These are phyloP conservation scores for Tachina lurida DNA, from an alignment of 2,888 invertebrate genomes.

Conservation along the genomic window DNA sequence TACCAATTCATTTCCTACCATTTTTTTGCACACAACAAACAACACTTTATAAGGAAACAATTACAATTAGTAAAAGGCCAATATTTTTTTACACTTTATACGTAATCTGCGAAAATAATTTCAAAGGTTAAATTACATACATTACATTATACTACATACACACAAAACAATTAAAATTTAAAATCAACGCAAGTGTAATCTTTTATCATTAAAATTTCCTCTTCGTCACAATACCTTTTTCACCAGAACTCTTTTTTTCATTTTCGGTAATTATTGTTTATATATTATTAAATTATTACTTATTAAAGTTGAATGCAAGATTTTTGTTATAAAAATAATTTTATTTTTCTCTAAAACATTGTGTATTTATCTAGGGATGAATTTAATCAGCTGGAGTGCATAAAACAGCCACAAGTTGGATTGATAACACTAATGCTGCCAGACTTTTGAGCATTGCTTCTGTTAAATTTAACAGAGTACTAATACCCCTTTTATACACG, in stretches of 20 bases:
- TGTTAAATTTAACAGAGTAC: no score
- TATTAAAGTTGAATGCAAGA: no score
- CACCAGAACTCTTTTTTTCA: constrained; percentile 60
- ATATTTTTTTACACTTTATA: constrained; percentile 50
- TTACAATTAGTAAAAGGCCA: constrained; percentile 9
- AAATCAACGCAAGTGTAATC: background rate
- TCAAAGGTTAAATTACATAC: constrained; percentile 47
- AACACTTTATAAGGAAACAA: constrained; percentile 50
- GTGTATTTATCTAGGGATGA: constrained; percentile 1
- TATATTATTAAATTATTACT: background rate
- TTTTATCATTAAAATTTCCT: no score
- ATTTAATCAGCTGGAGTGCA: background rate
- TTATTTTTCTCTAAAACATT: no score
- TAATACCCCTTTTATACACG: no score
- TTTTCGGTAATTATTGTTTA: constrained; percentile 8
- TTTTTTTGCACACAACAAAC: constrained; percentile 43
- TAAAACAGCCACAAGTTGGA: background rate
- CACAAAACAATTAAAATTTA: no score
- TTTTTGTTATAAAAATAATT: no score
- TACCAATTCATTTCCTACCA: constrained; percentile 59
- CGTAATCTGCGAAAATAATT: constrained; percentile 55
- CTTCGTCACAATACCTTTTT: constrained; percentile 55
- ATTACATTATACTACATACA: background rate
- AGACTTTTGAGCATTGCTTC: background rate
- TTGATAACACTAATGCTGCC: background rate